These are phyloP conservation scores for Cuniculus paca DNA, from an alignment of 2,797 vertebrate genomes.

Conservation along the genomic window DNA sequence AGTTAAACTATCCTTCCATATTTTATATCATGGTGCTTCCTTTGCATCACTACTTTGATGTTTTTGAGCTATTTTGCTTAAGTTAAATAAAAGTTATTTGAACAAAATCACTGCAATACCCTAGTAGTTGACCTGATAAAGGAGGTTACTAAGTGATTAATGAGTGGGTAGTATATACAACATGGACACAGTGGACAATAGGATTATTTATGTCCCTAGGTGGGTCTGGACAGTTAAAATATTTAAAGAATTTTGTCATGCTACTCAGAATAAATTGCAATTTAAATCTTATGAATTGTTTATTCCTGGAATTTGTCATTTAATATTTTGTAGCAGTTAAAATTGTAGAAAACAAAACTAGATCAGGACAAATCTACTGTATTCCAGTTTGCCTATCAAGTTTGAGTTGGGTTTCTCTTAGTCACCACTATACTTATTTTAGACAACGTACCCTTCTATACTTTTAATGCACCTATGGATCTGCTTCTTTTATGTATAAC, in stretches of 20 bases:
- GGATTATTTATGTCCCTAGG: not conserved
- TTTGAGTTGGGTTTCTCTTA: constrained; percentile 4
- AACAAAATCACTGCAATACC: not conserved
- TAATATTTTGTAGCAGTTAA: not conserved
- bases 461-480: not conserved
- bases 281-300: not conserved
- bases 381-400: not conserved
- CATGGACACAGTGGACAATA: not conserved
- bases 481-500: not conserved
- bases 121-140: not conserved
- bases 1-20: not conserved
- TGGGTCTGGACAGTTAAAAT: not conserved
- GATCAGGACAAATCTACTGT: not conserved
- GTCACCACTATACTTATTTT: not conserved
- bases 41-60: not conserved
- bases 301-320: not conserved
- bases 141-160: not conserved
- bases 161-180: not conserved
- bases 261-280: not conserved
- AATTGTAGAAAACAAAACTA: not conserved
- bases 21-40: not conserved
- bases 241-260: not conserved
- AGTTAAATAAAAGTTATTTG: not conserved
- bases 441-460: not conserved
- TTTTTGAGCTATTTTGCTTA: not conserved